These are phyloP conservation scores for Acyrthosiphon pisum DNA, from an alignment of 1,140 invertebrate species.

Conservation along the genomic window DNA sequence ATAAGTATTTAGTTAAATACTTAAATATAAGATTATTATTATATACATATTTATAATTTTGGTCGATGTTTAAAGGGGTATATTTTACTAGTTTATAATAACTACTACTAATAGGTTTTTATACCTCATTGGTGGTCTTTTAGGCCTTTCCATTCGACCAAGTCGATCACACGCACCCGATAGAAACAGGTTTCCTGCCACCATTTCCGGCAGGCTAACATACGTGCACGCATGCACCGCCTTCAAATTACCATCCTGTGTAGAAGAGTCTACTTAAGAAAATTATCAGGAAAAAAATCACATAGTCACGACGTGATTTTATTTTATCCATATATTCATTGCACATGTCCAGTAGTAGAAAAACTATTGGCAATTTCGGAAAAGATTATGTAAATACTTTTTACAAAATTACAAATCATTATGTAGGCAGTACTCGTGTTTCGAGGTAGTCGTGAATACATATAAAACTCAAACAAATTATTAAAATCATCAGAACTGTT, in stretches of 20 bases:
- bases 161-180: constrained; percentile 45
- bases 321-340: not conserved
- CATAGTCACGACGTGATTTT: constrained; percentile 44
- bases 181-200: constrained; percentile 50
- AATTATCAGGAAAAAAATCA: constrained; percentile 41
- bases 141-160: not conserved
- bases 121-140: constrained; percentile 39
- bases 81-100: constrained; percentile 3
- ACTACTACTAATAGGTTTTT: not conserved
- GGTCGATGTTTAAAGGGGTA: not conserved
- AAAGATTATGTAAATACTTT: constrained; percentile 5
- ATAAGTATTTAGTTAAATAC: not conserved
- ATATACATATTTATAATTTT: not conserved
- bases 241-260: constrained; percentile 31
- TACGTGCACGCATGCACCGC: constrained; percentile 35
- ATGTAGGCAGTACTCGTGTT: not conserved
- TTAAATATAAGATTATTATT: constrained; percentile 1
- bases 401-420: not conserved
- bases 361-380: not conserved
- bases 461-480: not conserved
- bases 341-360: constrained; percentile 22
- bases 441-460: not conserved
- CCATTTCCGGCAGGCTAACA: constrained; percentile 48
- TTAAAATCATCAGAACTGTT: not conserved
- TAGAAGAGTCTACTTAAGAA: constrained; percentile 37